Percentiles rank a stretch among this genome's conserved stretches.
These are phyloP conservation scores for Spisula solida DNA, from an alignment of 2,888 invertebrate species.

Conservation along the genomic window DNA sequence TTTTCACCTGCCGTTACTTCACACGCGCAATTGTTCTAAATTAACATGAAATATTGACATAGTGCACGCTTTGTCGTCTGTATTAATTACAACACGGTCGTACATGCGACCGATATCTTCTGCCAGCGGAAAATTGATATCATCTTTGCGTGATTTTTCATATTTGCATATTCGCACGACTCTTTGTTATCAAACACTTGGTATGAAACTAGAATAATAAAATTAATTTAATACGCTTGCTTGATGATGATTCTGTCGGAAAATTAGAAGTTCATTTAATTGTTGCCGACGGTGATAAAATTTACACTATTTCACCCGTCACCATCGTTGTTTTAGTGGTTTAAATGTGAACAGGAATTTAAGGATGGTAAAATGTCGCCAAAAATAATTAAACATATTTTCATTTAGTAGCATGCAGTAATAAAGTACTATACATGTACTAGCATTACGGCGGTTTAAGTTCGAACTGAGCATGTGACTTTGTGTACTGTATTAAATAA, in stretches of 20 bases:
- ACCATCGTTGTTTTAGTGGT: neutral
- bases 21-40: constrained; percentile 38
- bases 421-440: too few relatives aligned
- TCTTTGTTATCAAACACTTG: constrained; percentile 20
- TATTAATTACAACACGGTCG: constrained; percentile 2
- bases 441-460: neutral
- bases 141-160: constrained; percentile 19
- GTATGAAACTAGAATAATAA: neutral
- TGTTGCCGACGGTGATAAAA: neutral
- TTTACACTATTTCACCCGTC: neutral
- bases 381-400: neutral
- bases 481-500: neutral
- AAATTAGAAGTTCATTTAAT: neutral
- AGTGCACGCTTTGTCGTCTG: constrained; percentile 34
- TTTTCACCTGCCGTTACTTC: constrained; percentile 44
- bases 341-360: neutral
- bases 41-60: constrained; percentile 44
- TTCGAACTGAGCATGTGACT: neutral
- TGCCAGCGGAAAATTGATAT: constrained; percentile 24
- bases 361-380: neutral
- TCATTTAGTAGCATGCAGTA: neutral
- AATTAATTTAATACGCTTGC: constrained; percentile 13
- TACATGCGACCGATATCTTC: constrained; percentile 4
- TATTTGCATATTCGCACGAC: neutral
- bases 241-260: constrained; percentile 1